Evolutionary conservation across 92 coral and sea anemone species (phyloP).

Genomic region (Umimayanthus chanpuru): DNA sequence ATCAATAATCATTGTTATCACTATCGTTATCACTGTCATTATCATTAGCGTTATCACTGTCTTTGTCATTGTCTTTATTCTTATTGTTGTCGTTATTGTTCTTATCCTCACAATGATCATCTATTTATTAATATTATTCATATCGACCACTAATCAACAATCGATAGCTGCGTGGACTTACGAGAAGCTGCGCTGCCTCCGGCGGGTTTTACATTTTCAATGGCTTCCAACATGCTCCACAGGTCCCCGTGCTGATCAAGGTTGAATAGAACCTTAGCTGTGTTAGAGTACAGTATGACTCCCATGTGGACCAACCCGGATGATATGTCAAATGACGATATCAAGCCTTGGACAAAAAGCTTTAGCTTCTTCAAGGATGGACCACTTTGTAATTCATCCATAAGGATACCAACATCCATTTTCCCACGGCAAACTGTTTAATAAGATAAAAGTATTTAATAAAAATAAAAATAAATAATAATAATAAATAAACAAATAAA

Average conservation of each 20-base stretch:
- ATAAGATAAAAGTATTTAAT: neutral
- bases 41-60: too few relatives aligned
- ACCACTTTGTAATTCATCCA: constrained; percentile 14
- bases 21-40: too few relatives aligned
- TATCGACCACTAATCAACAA: neutral
- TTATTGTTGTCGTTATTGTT: neutral
- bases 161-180: neutral
- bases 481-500: neutral
- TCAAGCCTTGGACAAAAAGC: constrained; percentile 6
- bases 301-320: constrained; percentile 17
- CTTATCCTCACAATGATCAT: too few relatives aligned
- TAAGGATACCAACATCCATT: constrained; percentile 25
- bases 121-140: neutral
- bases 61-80: neutral
- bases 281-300: constrained; percentile 13
- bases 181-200: neutral
- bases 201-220: neutral
- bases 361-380: neutral
- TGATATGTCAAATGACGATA: constrained; percentile 27
- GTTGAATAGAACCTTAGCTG: constrained; percentile 15
- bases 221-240: constrained; percentile 28
- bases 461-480: too few relatives aligned
- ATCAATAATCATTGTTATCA: too few relatives aligned
- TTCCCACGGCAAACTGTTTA: constrained; percentile 28
- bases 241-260: constrained; percentile 15